Base-by-base conservation (phyloP, 2,888 invertebrate genomes). In the Dynastes grantii region DNA sequence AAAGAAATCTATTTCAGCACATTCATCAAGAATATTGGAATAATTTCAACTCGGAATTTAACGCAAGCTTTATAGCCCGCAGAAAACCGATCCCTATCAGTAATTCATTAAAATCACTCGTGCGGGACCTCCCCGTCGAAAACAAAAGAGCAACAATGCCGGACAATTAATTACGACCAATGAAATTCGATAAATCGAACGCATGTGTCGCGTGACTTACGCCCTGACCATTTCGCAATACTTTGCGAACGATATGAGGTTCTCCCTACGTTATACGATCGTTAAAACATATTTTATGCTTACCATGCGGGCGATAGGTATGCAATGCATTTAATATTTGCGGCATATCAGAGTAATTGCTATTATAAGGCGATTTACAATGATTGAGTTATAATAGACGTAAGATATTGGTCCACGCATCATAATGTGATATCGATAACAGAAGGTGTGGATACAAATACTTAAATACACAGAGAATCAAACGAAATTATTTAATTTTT, bases 181-280 rank as follows among this genome's bases (percentile, higher is more conserved):
- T 65, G 8, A 65, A 65, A 65, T 65, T 40, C 65, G 65, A 65
- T 65, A 65, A 65, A 65, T 65, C 16, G 65, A 65, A 32, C 40
- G 37, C 40, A 65, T 16, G 40, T 16, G 16, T 37, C 16, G 37
- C 37, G 45, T 13, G 11, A 37, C 16, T 37, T 40, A 16, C 16
- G 2, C 45, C 45, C 11, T 11, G 45, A 11, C 11, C 45, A 16
- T 65, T 65, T 65, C 16, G 65, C 22, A 65, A 65, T 65, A 40
- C 32, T 13, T 32, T 11, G 32, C 32, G 64, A 32, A 29, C 37
- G 5, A 65, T 65, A 65, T 6, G 40, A 40, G 16, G 65, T 16
- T 65, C 37, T 22, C 9, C 9, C 45, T 45, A 45, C 45, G 45
- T 8, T 45, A 1, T 61, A 61, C 29, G 6, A 37, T 6, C 37